A percentile compares a stretch with the other conserved stretches of the same genome.
These are phyloP conservation scores for Grallaria varia DNA, from an alignment of 2,113 vertebrate genomes.

Conservation along the genomic window DNA sequence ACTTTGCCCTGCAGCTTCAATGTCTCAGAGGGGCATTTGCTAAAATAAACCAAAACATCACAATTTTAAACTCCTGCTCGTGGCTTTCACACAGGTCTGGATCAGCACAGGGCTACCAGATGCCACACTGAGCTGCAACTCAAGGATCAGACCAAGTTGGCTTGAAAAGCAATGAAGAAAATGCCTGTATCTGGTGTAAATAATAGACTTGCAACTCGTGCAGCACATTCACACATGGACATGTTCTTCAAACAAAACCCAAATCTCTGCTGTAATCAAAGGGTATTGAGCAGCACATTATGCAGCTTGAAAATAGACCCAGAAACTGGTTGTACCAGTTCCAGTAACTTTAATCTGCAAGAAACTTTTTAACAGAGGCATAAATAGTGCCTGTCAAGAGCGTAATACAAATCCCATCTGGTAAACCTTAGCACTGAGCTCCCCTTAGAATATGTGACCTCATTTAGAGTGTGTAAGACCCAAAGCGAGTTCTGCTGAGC, in stretches of 20 bases:
- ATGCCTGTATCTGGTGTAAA: not conserved
- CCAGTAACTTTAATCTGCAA: slow-evolving; percentile 24
- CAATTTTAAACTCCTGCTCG: not conserved
- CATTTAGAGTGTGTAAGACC: not conserved
- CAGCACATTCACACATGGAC: not conserved
- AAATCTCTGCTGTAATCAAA: slow-evolving; percentile 18
- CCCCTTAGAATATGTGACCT: not conserved
- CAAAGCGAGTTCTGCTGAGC: not conserved
- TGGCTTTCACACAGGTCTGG: not conserved
- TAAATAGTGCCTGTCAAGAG: slow-evolving; percentile 2
- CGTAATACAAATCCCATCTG: not conserved
- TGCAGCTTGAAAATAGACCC: slow-evolving; percentile 37
- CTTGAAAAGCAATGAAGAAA: not conserved
- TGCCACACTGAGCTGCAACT: not conserved
- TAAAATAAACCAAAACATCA: not conserved
- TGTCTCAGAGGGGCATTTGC: not conserved
- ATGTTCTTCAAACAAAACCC: not conserved
- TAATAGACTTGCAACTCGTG: not conserved
- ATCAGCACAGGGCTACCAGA: not conserved
- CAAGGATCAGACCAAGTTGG: not conserved
- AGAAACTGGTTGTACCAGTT: not conserved
- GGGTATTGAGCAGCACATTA: slow-evolving; percentile 3
- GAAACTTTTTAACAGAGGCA: not conserved
- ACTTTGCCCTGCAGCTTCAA: not conserved
- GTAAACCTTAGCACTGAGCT: not conserved